Conservation (phyloP, 2,888 invertebrate species). For the Polietes domitor region DNA sequence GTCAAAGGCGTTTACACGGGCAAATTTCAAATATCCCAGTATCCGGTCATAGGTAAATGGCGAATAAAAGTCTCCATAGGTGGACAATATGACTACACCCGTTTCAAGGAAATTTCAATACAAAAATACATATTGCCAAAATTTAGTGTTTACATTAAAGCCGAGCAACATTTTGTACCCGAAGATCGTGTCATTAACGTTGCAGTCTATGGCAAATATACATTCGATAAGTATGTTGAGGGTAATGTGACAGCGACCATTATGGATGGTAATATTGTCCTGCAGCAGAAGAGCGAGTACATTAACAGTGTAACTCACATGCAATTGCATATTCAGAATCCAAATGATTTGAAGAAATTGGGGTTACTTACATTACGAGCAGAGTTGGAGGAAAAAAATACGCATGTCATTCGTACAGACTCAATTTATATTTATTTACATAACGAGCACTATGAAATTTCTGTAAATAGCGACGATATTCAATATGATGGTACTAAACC, state of each 20-base stretch:
- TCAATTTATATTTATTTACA: conserved; percentile 80
- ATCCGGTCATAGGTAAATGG: conserved; percentile 94
- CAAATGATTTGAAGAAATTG: conserved; percentile 51
- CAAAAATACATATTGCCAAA: conserved; percentile 96
- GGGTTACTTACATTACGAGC: conserved; percentile 85
- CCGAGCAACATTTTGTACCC: conserved; percentile 88
- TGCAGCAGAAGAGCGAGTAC: background rate
- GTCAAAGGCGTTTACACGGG: too few species aligned
- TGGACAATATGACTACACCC: conserved; percentile 59
- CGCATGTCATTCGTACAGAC: conserved; percentile 89
- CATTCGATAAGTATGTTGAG: too few species aligned
- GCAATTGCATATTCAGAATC: background rate
- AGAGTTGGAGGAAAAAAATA: conserved; percentile 93
- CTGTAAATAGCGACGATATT: background rate
- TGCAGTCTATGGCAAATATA: too few species aligned
- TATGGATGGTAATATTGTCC: background rate
- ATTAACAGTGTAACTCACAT: background rate
- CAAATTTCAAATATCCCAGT: too few species aligned
- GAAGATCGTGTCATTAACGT: conserved; percentile 89
- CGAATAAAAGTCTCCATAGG: conserved; percentile 86
- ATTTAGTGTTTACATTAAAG: conserved; percentile 92
- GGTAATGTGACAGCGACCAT: conserved; percentile 86
- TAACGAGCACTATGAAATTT: background rate
- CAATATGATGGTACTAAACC: conserved; percentile 46
- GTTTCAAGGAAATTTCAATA: conserved; percentile 82